Base-by-base conservation (phyloP, 2,797 vertebrate genomes). In the Muscicapa striata region DNA sequence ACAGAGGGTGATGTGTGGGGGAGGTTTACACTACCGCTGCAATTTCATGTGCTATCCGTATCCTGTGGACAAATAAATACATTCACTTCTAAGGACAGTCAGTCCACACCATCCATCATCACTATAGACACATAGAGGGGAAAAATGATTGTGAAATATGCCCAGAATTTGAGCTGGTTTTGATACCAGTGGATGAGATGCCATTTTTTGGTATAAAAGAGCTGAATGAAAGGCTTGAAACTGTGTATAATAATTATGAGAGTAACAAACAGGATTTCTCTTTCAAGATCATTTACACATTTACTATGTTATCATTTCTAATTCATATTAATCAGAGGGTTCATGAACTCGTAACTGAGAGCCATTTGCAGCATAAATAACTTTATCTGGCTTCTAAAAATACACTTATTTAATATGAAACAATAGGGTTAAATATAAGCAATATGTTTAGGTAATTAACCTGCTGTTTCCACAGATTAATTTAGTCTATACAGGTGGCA, bases 1-100 rank as follows among this genome's bases (percentile, higher is more conserved):
- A 95, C 96, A 96, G 94, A 95, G 93, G 96, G 92, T 97, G 96
- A 96, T 95, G 94, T 94, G 96, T 95, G 96, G 93, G 96, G 96
- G 96, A 96, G 94, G 94, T 97, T 95, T 97, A 58, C 78, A 95
- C 95, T 94, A 96, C 94, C 64, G 24, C 81, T 87, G 94, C 96
- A 96, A 96, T 97, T 96, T 95, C 95, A 72, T 95, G 95, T 92
- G 96, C 95, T 94, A 95, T 95, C 95, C 57, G 38, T 95, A 95
- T 96, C 95, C 95, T 4, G 77, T 95, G 95, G 95, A 96, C 96
- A 96, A 96, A 96, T 96, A 96, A 95, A 96, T 94, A 96, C 93
- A 87, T 96, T 96, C 96, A 91, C 94, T 95, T 94, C 90, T 96
- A 95, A 96, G 96, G 96, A 96, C 93, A 93, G 94, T 93, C 93